Evolutionary conservation across 2,888 invertebrate species (phyloP), one percentile per base, ranked within the genome.

Genomic region (Malthinus flaveolus): DNA sequence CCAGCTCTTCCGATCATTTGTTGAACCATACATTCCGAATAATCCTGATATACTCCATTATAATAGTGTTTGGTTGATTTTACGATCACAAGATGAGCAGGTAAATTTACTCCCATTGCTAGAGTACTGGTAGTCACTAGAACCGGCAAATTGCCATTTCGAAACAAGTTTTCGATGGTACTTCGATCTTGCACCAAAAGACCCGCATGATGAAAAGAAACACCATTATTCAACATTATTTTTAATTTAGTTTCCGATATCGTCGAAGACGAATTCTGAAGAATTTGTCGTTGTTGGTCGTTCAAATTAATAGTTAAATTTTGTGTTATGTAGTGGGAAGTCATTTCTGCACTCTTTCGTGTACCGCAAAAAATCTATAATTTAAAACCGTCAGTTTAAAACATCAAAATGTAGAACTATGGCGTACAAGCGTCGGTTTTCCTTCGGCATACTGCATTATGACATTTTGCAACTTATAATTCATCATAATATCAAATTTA

Each of bases 1-100:
- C 92, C 92, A 1, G 92, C 93, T 59, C 92, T 80, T 0, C 92
- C 92, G 56, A 91, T 88, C 93, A 93, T 93, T 80, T 93, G 93
- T 32, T 90, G 80, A 1, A 92, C 78, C 56, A 87, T 86, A 56
- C 86, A 87, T 66, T 89, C 87, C 10, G 86, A 82, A 76, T 92
- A 92, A 71, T 91, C 90, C 77, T 84, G 75, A 66, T 79, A 75
- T 33, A 61, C 64, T 0, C 77, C 78, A 57, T 83, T 83, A 15
- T 83, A 81, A 73, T 89, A 91, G 65, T 87, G 86, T 69, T 86
- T 85, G 0, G 93, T 93, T 15, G 89, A 89, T 76, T 92, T 92
- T 36, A 93, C 81, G 12, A 93, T 85, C 3, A 93, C 92, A 42
- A 93, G 80, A 79, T 92, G 91, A 1, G 92, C 92, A 7, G 92